These are phyloP conservation scores for Tokudaia muenninki DNA, from an alignment of 2,797 vertebrate genomes.

Conservation along the genomic window DNA sequence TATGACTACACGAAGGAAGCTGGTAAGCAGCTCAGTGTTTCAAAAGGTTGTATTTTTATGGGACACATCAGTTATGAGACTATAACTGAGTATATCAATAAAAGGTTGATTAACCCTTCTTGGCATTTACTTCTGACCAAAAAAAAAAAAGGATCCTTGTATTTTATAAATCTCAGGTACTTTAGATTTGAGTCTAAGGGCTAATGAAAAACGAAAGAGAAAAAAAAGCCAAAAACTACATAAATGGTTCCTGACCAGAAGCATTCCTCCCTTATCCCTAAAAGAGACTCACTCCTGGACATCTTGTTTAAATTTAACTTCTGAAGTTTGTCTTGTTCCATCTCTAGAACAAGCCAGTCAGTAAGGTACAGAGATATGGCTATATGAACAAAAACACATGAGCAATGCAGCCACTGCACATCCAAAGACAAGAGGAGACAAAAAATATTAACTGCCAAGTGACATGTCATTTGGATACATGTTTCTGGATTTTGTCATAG, in stretches of 20 bases:
- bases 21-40: conserved; percentile 48
- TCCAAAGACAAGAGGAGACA: conserved; percentile 83
- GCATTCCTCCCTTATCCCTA: conserved; percentile 84
- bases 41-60: conserved; percentile 42
- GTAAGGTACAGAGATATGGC: conserved; percentile 83
- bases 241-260: conserved; percentile 87
- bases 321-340: conserved; percentile 87
- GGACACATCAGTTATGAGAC: conserved; percentile 53
- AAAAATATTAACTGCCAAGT: conserved; percentile 86
- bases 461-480: conserved; percentile 86
- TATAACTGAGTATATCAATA: conserved; percentile 63
- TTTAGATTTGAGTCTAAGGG: conserved; percentile 78
- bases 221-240: conserved; percentile 84
- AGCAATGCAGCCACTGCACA: conserved; percentile 79
- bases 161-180: conserved; percentile 84
- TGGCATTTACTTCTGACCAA: conserved; percentile 83
- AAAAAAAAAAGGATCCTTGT: conserved; percentile 82
- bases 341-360: conserved; percentile 86
- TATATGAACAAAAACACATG: conserved; percentile 89
- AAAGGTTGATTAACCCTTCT: conserved; percentile 82
- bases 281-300: conserved; percentile 85
- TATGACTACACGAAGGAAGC: conserved; percentile 44
- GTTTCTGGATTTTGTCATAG: conserved; percentile 86
- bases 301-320: conserved; percentile 90
- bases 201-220: conserved; percentile 86